Evolutionary conservation across 2,113 vertebrate species (phyloP).

Genomic region (Serinus canaria): DNA sequence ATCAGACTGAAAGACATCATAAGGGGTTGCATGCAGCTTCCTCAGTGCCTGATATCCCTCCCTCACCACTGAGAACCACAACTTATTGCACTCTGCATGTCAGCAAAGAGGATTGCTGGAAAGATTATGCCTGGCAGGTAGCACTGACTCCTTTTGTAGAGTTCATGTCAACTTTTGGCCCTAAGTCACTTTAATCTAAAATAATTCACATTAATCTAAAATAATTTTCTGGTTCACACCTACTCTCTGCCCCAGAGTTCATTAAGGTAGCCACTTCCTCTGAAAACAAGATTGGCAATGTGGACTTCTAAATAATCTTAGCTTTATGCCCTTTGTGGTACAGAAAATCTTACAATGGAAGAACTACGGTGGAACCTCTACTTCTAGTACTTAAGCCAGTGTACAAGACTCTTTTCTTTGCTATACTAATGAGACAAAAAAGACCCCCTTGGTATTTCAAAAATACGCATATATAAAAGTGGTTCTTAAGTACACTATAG

Average conservation of each 20-base stretch:
- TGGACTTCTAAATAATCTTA: not conserved
- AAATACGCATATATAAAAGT: not conserved
- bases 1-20: not conserved
- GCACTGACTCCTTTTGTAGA: not conserved
- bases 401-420: not conserved
- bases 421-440: not conserved
- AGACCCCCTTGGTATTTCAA: not conserved
- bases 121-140: not conserved
- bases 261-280: not conserved
- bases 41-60: not conserved
- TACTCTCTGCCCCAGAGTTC: not conserved
- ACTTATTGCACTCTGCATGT: accelerated
- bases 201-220: not conserved
- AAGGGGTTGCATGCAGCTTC: not conserved
- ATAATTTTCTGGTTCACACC: not conserved
- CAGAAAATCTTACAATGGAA: not conserved
- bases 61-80: not conserved
- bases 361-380: not conserved
- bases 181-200: not conserved
- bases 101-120: not conserved
- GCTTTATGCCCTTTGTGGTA: not conserved
- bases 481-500: not conserved
- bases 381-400: not conserved
- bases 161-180: not conserved
- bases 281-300: not conserved